Evolutionary conservation across 2,113 vertebrate genomes (phyloP).

Genomic region (Apodemus sylvaticus): DNA sequence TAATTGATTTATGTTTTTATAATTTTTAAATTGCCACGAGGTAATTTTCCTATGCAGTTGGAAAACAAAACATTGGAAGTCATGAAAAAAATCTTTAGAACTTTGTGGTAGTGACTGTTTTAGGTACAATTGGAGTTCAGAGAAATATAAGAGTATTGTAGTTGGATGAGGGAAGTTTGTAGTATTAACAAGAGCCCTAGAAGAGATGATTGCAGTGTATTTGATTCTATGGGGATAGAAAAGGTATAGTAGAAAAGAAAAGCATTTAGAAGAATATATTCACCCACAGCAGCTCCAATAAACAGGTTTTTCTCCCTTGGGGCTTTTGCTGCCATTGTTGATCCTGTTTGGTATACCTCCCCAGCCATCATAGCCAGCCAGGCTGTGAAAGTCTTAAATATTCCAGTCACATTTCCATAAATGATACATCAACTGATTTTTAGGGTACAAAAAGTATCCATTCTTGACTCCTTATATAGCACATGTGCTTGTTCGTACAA

Average conservation of each 20-base stretch:
- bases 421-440: not conserved
- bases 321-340: not conserved
- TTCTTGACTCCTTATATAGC: not conserved
- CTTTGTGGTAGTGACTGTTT: not conserved
- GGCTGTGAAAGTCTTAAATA: not conserved
- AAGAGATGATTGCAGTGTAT: not conserved
- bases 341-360: not conserved
- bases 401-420: not conserved
- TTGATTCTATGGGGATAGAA: not conserved
- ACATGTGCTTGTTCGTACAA: not conserved
- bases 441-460: not conserved
- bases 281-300: not conserved
- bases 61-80: not conserved
- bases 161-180: not conserved
- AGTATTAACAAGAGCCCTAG: not conserved
- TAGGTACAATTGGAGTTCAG: not conserved
- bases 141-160: not conserved
- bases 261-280: not conserved
- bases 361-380: not conserved
- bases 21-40: conserved; percentile 4
- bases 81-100: not conserved
- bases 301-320: not conserved
- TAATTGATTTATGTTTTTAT: not conserved
- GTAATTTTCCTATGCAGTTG: not conserved
- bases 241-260: not conserved